Conservation (phyloP, 2,797 vertebrate species). For the Delichon dasypus region DNA sequence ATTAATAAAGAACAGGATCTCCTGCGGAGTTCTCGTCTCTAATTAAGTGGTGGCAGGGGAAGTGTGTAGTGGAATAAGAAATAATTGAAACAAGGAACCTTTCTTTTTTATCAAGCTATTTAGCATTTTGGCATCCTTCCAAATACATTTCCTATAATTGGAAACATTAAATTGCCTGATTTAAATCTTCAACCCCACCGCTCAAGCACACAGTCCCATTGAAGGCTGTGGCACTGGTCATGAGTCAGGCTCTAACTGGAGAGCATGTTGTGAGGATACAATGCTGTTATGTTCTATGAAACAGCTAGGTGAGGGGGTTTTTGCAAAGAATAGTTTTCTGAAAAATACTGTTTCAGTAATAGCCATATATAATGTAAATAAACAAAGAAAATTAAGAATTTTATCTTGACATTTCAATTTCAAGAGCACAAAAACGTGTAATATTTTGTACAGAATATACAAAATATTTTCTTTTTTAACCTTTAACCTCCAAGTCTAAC, state of each 20-base stretch:
- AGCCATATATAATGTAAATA: background rate
- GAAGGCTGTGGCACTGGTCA: background rate
- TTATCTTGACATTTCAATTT: background rate
- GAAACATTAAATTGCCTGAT: background rate
- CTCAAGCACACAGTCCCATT: background rate
- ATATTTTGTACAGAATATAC: background rate
- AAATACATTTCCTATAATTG: constrained; percentile 31
- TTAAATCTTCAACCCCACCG: background rate
- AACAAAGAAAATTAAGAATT: background rate
- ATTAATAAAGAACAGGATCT: constrained; percentile 52
- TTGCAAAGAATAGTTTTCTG: background rate
- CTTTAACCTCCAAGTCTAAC: background rate
- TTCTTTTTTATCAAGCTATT: constrained; percentile 49
- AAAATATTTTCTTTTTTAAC: background rate
- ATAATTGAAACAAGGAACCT: constrained; percentile 55
- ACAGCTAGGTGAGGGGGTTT: rapidly evolving
- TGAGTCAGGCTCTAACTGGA: background rate
- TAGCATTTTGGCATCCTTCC: constrained; percentile 55
- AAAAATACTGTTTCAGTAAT: background rate
- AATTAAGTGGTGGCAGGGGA: constrained; percentile 49
- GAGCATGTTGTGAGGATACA: background rate
- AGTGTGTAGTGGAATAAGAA: constrained; percentile 36
- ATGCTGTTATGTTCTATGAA: background rate
- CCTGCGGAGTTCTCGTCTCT: constrained; percentile 2
- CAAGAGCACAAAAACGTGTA: background rate